Evolutionary conservation across 1,140 invertebrate species (phyloP), one percentile per base, ranked within the genome.

Genomic region (Drosophila lacertosa): DNA sequence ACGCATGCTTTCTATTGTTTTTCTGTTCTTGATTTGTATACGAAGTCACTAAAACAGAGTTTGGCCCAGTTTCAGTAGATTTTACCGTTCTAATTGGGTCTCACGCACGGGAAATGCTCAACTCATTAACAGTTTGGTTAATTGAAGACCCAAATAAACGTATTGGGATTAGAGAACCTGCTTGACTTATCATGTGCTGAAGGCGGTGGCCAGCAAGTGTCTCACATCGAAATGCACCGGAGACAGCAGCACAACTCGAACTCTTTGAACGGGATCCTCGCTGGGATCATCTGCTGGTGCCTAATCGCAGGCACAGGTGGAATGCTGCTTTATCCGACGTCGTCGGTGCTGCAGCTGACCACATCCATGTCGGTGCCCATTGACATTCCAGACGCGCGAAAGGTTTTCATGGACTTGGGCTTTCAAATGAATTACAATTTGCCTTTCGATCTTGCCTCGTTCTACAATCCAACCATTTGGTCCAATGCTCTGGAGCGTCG

Each of bases 361-460:
- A 24, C 77, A 1, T 71, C 74, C 1, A 39, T 90, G 20, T 90
- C 89, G 20, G 64, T 84, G 40, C 79, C 77, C 1, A 39, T 74
- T 20, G 88, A 89, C 24, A 47, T 89, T 4, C 57, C 63, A 6
- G 53, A 66, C 26, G 13, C 24, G 1, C 72, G 86, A 18, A 88
- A 79, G 26, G 72, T 84, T 11, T 90, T 84, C 5, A 48, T 76
- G 20, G 86, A 91, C 48, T 44, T 83, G 71, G 89, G 86, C 11
- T 86, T 91, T 15, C 89, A 90, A 55, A 77, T 88, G 68, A 89
- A 90, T 48, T 91, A 91, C 20, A 78, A 79, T 55, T n/a, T 91
- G 44, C 89, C 89, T 1, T 48, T 39, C 11, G 50, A 57, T 39
- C 48, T 72, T 0, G 37, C 26, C 2, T 47, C 82, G n/a, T 91